A percentile compares a stretch with the other conserved stretches of the same genome.
Evolutionary conservation across 2,888 invertebrate genomes (phyloP).

Genomic region (Dryobotodes eremita): DNA sequence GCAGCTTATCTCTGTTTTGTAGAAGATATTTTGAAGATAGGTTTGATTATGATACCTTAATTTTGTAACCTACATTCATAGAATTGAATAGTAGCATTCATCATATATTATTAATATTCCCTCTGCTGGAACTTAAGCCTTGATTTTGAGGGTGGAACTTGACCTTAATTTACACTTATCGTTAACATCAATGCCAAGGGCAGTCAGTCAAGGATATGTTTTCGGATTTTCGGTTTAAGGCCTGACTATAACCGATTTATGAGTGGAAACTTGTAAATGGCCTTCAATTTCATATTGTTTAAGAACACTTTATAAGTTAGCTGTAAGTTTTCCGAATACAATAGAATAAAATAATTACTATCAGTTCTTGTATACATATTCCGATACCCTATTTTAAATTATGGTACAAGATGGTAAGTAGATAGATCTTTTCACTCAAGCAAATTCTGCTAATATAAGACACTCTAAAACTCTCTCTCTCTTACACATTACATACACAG

Average conservation of each 20-base stretch:
- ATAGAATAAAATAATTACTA: too few relatives aligned
- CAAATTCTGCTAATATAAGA: neutral
- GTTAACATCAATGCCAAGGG: neutral
- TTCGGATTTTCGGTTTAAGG: neutral
- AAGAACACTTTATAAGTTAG: too few relatives aligned
- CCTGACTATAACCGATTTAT: neutral
- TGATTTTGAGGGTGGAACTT: neutral
- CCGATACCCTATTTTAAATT: neutral
- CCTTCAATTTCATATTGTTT: too few relatives aligned
- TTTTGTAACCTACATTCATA: neutral
- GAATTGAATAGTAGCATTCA: neutral
- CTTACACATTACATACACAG: constrained; percentile 14
- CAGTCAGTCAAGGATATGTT: neutral
- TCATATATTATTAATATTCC: neutral
- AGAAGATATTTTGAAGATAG: too few relatives aligned
- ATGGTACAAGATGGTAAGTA: neutral
- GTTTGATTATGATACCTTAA: neutral
- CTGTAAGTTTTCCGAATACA: too few relatives aligned
- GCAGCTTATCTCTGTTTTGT: too few relatives aligned
- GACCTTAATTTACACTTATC: neutral
- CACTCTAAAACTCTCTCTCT: neutral
- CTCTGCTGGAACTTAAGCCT: neutral
- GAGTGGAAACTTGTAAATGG: too few relatives aligned
- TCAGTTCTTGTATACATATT: neutral
- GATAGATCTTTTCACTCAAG: neutral